Conservation (phyloP, 2,113 vertebrate species). For the Malaclemys terrapin region DNA sequence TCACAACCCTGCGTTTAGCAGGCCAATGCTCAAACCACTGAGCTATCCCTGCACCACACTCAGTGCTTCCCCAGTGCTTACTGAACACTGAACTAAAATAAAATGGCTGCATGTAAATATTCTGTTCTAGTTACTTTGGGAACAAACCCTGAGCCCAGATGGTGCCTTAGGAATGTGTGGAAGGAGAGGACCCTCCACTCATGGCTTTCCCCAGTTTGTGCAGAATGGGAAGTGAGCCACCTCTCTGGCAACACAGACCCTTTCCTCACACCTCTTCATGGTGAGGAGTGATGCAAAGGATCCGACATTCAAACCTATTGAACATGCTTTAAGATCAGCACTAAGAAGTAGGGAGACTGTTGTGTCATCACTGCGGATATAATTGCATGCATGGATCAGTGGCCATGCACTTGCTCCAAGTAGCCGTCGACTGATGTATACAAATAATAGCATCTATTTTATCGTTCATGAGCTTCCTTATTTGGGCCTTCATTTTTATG, state of each 20-base stretch:
- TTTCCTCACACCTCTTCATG: background rate
- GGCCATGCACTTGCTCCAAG: background rate
- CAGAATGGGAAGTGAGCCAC: background rate
- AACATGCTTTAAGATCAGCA: background rate
- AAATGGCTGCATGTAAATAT: background rate
- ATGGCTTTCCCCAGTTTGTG: background rate
- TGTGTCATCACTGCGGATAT: background rate
- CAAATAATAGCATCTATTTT: background rate
- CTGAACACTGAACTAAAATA: background rate
- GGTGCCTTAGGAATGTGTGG: background rate
- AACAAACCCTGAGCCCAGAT: background rate
- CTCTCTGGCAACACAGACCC: background rate
- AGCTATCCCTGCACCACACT: background rate
- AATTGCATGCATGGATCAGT: fast-evolving
- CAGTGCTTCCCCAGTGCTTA: background rate
- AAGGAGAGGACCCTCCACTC: background rate
- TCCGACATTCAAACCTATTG: fast-evolving
- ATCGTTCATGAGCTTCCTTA: background rate
- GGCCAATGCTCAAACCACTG: no score
- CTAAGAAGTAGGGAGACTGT: background rate
- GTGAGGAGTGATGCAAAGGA: background rate
- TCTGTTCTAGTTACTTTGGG: background rate
- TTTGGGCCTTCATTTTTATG: background rate
- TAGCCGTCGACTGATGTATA: background rate
- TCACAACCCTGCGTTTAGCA: no score